These are phyloP conservation scores for Zaprionus taronus DNA, from an alignment of 1,140 invertebrate genomes.

Conservation along the genomic window DNA sequence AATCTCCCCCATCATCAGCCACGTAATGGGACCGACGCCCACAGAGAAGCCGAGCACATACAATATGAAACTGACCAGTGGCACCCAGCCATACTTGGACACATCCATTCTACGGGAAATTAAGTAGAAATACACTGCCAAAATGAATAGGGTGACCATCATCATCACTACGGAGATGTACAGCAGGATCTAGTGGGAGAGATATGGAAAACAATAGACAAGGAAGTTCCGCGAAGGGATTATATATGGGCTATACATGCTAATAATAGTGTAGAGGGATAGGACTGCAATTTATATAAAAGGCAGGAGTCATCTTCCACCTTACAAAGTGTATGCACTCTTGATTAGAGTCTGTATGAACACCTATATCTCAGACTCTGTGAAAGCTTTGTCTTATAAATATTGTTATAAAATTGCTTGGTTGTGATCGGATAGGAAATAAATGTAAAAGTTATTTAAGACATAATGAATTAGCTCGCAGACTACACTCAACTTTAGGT, in stretches of 20 bases:
- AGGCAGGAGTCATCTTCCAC: too few species aligned
- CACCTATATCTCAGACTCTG: too few species aligned
- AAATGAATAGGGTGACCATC: background rate
- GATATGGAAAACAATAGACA: background rate
- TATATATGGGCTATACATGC: background rate
- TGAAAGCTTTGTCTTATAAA: background rate
- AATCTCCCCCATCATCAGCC: slow-evolving; percentile 96
- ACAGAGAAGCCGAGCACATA: slow-evolving; percentile 95
- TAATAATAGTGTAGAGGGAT: too few species aligned
- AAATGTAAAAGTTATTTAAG: too few species aligned
- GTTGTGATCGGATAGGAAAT: too few species aligned
- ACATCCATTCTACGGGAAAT: background rate
- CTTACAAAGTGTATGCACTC: too few species aligned
- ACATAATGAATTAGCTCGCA: too few species aligned
- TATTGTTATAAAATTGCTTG: background rate
- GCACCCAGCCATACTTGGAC: slow-evolving; percentile 2
- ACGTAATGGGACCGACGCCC: slow-evolving; percentile 96
- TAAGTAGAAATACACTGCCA: slow-evolving; percentile 1
- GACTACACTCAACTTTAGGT: too few species aligned
- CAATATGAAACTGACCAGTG: slow-evolving; percentile 91
- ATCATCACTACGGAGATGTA: background rate
- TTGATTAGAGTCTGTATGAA: too few species aligned
- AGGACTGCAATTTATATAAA: too few species aligned
- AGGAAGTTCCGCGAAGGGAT: background rate
- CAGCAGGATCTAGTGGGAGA: background rate